These are phyloP conservation scores for Poecilia velifera DNA, from an alignment of 2,797 vertebrate species.

Conservation along the genomic window DNA sequence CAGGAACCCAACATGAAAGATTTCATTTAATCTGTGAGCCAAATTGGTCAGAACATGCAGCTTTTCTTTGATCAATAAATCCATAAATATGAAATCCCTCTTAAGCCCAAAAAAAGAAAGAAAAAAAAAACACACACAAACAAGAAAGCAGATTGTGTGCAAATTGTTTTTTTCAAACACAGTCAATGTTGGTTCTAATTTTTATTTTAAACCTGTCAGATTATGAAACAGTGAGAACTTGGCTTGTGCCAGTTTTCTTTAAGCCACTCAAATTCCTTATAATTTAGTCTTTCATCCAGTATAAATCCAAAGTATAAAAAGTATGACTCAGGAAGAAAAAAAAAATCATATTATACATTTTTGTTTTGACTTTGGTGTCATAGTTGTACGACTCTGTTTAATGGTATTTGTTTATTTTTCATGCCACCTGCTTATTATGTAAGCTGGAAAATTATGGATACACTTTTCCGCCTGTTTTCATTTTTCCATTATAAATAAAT, in stretches of 20 bases:
- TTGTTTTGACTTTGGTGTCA: neutral
- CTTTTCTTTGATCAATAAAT: constrained; percentile 8
- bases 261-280: neutral
- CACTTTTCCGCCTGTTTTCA: neutral
- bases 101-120: neutral
- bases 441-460: neutral
- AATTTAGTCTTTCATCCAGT: neutral
- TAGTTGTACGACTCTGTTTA: neutral
- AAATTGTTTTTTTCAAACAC: neutral
- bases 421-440: neutral
- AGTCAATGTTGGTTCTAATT: neutral
- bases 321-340: neutral
- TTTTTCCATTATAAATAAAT: neutral
- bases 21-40: constrained; percentile 1
- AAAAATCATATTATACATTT: neutral
- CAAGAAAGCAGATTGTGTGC: neutral
- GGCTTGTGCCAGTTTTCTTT: neutral
- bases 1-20: constrained; percentile 8
- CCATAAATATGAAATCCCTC: neutral
- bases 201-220: neutral
- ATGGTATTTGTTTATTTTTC: neutral
- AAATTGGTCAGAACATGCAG: neutral
- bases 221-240: neutral
- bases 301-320: neutral
- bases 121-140: neutral